Percentiles rank a stretch among this genome's conserved stretches.
These are phyloP conservation scores for Drosophila chauvacae DNA, from an alignment of 1,140 invertebrate species.

Conservation along the genomic window DNA sequence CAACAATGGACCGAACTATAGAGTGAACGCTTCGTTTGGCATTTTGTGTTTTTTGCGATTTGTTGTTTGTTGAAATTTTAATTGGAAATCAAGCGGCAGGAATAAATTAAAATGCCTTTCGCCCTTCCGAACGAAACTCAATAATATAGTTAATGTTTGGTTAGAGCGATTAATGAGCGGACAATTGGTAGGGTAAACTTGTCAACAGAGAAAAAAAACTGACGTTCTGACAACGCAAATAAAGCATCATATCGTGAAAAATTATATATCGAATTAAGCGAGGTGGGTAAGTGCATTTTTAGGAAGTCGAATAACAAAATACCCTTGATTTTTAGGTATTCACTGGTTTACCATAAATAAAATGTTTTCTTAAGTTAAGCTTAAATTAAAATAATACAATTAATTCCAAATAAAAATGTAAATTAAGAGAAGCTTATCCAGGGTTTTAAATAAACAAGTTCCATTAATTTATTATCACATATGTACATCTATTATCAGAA, in stretches of 20 bases:
- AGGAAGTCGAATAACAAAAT: not conserved
- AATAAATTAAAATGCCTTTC: conserved; percentile 67
- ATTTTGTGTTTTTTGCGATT: conserved; percentile 36
- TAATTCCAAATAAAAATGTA: too few species aligned
- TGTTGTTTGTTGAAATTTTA: conserved; percentile 63
- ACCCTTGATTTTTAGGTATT: not conserved
- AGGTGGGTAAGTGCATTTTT: not conserved
- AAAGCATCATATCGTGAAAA: conserved; percentile 17
- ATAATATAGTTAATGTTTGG: conserved; percentile 59
- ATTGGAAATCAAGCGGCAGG: conserved; percentile 58
- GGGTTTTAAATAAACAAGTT: too few species aligned
- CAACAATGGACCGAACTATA: conserved; percentile 39
- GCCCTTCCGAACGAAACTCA: conserved; percentile 30
- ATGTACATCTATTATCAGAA: too few species aligned
- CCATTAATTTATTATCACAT: too few species aligned
- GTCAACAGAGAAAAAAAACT: conserved; percentile 48
- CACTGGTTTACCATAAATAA: too few species aligned
- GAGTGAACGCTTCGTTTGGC: conserved; percentile 31
- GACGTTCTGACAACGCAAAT: conserved; percentile 35
- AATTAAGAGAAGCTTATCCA: too few species aligned
- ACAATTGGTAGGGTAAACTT: conserved; percentile 61
- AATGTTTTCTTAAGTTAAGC: too few species aligned
- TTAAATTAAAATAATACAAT: too few species aligned
- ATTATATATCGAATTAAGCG: conserved; percentile 44
- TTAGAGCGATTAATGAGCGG: conserved; percentile 52